A percentile compares a stretch with the other conserved stretches of the same genome.
Evolutionary conservation across 2,797 vertebrate genomes (phyloP).

Genomic region (Gymnothorax reevesii): DNA sequence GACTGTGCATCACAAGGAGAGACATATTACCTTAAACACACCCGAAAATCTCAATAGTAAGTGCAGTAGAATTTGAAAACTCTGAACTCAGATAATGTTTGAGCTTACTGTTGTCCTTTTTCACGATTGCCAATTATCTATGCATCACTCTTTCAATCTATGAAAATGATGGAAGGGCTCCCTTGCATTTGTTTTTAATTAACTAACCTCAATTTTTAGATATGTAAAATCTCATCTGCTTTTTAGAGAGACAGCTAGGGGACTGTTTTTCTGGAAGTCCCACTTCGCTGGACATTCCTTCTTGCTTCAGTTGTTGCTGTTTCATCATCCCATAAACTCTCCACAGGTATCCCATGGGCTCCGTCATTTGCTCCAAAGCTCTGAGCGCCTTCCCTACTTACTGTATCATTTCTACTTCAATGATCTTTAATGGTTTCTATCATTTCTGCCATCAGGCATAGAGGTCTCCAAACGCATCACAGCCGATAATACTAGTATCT

Average conservation of each 20-base stretch:
- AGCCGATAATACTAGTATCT: not conserved
- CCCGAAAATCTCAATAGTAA: not conserved
- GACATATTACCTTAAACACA: not conserved
- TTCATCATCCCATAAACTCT: not conserved
- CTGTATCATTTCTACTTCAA: not conserved
- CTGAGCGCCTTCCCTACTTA: not conserved
- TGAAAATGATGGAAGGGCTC: not conserved
- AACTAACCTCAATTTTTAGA: not conserved
- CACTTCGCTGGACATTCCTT: not conserved
- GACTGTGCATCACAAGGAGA: not conserved
- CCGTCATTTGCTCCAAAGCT: not conserved
- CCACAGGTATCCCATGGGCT: not conserved
- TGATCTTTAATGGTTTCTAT: not conserved
- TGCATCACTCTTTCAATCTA: not conserved
- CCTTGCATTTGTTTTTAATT: not conserved
- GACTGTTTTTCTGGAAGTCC: not conserved
- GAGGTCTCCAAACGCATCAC: not conserved
- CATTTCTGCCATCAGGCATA: not conserved
- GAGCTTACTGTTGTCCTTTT: not conserved
- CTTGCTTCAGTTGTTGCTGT: not conserved
- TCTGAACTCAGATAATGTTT: not conserved
- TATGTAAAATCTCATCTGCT: not conserved
- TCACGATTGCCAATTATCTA: not conserved
- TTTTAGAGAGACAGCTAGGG: not conserved
- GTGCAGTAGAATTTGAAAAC: slow-evolving; percentile 1